Evolutionary conservation across 2,113 vertebrate species (phyloP).

Genomic region (Otolemur garnettii): DNA sequence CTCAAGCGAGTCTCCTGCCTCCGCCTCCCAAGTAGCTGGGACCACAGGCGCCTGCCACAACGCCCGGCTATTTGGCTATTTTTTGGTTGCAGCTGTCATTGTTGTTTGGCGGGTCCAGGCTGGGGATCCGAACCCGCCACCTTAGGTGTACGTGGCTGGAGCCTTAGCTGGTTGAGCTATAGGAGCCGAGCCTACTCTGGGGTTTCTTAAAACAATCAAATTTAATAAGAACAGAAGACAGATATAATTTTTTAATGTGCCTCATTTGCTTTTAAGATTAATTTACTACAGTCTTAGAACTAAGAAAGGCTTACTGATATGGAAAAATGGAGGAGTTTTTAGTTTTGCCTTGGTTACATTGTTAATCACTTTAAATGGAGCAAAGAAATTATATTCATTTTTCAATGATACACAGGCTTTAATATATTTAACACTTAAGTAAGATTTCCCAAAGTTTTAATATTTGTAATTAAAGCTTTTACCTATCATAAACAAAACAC

Average conservation of each 20-base stretch:
- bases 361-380: neutral
- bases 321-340: neutral
- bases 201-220: neutral
- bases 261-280: neutral
- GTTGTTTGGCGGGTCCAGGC: no score
- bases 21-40: no score
- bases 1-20: no score
- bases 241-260: neutral
- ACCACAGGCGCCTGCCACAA: no score
- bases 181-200: no score
- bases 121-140: no score
- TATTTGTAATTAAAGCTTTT: constrained; percentile 9
- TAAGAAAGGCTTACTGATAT: neutral
- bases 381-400: neutral
- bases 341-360: neutral
- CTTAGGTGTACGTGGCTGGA: no score
- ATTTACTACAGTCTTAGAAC: neutral
- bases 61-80: no score
- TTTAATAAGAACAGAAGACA: neutral
- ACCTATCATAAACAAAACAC: neutral
- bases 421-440: neutral
- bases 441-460: neutral
- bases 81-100: no score
- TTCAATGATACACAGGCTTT: neutral
- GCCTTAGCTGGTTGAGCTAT: no score